These are phyloP conservation scores for Oxytorus armatus DNA, from an alignment of 2,888 invertebrate genomes.

Conservation along the genomic window DNA sequence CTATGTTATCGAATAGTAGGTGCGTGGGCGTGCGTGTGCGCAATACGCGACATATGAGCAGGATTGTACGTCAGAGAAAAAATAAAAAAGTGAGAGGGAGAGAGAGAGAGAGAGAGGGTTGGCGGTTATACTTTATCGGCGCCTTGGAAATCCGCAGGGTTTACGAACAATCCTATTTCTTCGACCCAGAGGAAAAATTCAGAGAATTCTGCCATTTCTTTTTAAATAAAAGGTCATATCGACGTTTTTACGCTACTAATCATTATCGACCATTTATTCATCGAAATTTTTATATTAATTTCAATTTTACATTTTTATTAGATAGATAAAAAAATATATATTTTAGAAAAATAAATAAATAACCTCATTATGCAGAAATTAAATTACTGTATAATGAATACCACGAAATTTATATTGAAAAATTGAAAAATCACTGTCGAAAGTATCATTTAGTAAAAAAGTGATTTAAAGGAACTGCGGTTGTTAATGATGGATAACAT, in stretches of 20 bases:
- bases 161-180: conserved; percentile 6
- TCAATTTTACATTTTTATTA: too few species aligned
- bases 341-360: neutral
- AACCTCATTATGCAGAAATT: neutral
- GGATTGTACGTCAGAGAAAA: conserved; percentile 48
- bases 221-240: conserved; percentile 4
- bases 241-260: neutral
- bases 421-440: neutral
- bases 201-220: neutral
- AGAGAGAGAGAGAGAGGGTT: conserved; percentile 13
- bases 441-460: too few species aligned
- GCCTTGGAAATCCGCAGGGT: conserved; percentile 22
- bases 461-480: too few species aligned
- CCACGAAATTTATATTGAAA: too few species aligned
- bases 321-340: neutral
- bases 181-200: neutral
- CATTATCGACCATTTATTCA: too few species aligned
- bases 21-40: conserved; percentile 73
- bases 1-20: conserved; percentile 68
- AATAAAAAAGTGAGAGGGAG: conserved; percentile 5
- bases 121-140: conserved; percentile 32
- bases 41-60: conserved; percentile 63
- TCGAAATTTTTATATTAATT: too few species aligned
- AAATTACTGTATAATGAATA: too few species aligned
- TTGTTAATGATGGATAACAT: too few species aligned